Conservation (phyloP, 2,113 vertebrate genomes). For the Caretta caretta region DNA sequence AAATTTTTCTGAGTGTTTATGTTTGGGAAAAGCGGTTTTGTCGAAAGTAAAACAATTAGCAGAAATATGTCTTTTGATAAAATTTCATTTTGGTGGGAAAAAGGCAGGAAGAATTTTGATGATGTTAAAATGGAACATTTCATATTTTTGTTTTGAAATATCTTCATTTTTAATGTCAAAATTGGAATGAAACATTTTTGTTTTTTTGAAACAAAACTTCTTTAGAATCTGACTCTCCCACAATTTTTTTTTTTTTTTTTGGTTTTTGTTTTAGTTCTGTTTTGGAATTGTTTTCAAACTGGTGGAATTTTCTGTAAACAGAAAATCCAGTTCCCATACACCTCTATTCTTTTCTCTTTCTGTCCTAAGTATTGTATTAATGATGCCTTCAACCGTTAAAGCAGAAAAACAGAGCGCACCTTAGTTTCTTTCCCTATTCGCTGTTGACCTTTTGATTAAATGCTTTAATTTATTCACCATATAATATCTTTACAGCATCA, state of each 20-base stretch:
- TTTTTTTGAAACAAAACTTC: neutral
- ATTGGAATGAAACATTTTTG: conserved; percentile 3
- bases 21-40: neutral
- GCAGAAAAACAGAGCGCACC: neutral
- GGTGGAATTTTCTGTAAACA: conserved; percentile 16
- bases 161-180: neutral
- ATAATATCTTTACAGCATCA: neutral
- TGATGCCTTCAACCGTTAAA: neutral
- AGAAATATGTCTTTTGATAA: neutral
- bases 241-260: conserved; percentile 1
- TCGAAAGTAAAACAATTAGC: neutral
- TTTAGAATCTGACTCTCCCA: neutral
- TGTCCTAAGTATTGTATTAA: neutral
- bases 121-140: neutral
- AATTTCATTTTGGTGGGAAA: neutral
- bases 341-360: conserved; percentile 16
- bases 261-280: neutral
- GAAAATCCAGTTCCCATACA: conserved; percentile 11
- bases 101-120: neutral
- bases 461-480: neutral
- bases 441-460: conserved; percentile 5
- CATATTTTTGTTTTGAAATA: neutral
- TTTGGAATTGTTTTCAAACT: neutral
- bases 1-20: neutral
- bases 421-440: neutral